phyloP scores from a whole-genome alignment of 1,140 invertebrate genomes.

The Heliconius melpomene region DNA sequence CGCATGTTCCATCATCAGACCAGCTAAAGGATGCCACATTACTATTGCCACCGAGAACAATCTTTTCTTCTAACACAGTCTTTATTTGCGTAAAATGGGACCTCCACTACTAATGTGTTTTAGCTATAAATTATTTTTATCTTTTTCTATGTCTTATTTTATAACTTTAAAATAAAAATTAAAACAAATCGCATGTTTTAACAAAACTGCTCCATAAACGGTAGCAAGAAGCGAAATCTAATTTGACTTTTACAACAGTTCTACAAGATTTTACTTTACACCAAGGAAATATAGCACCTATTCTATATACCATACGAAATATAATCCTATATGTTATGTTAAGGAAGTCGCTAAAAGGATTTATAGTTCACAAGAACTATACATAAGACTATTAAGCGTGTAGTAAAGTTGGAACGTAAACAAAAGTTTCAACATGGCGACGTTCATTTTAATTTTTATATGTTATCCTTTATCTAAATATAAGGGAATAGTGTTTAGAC shows the following conservation, averaged over 20 bases:
- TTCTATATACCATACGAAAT: not conserved
- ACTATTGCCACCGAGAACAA: too few species aligned
- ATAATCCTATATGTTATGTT: not conserved
- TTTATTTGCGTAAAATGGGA: too few species aligned
- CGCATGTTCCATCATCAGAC: too few species aligned
- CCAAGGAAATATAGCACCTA: not conserved
- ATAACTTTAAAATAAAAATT: too few species aligned
- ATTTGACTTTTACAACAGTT: not conserved
- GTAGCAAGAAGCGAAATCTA: constrained; percentile 10
- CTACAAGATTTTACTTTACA: not conserved
- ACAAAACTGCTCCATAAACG: not conserved
- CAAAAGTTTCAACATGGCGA: not conserved
- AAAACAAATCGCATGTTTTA: not conserved
- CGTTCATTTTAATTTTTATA: not conserved
- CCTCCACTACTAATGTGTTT: too few species aligned
- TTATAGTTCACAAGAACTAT: constrained; percentile 14
- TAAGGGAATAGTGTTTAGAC: too few species aligned
- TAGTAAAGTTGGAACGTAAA: constrained; percentile 3
- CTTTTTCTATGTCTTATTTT: too few species aligned
- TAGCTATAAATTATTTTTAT: too few species aligned
- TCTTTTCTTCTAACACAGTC: too few species aligned
- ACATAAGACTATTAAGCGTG: not conserved
- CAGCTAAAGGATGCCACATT: too few species aligned
- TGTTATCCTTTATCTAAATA: too few species aligned
- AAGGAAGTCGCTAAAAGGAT: not conserved